Conservation (phyloP, 1,140 invertebrate genomes). For the Drosophila sp. region DNA sequence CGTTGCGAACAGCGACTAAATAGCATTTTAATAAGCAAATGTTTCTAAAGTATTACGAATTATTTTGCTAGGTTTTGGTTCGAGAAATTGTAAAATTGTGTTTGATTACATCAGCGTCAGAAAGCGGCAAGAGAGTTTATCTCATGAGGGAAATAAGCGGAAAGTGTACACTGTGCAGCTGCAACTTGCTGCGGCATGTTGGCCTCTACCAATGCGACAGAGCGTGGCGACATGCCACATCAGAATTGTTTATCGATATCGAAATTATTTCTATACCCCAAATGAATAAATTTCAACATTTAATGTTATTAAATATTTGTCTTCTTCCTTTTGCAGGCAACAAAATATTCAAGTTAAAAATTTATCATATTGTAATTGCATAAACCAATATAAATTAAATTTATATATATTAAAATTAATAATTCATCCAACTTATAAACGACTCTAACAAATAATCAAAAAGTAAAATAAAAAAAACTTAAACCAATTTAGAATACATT, state of each 20-base stretch:
- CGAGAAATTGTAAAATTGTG: conserved; percentile 6
- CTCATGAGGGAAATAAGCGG: not conserved
- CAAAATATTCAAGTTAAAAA: not conserved
- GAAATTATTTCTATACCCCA: not conserved
- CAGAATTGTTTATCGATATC: not conserved
- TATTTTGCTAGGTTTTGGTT: conserved; percentile 4
- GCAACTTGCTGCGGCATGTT: conserved; percentile 1
- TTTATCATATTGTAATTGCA: not conserved
- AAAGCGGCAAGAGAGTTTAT: not conserved
- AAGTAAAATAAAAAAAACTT: conserved; percentile 2
- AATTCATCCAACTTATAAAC: not conserved
- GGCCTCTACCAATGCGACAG: conserved; percentile 2
- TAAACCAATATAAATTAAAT: conserved; percentile 2
- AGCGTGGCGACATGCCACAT: conserved; percentile 12
- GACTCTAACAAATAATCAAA: not conserved
- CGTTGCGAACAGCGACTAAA: conserved; percentile 41
- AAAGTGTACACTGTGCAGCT: not conserved
- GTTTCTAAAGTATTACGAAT: conserved; percentile 7
- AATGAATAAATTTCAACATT: not conserved
- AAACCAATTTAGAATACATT: conserved; percentile 7
- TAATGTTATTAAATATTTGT: not conserved
- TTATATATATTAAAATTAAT: not conserved
- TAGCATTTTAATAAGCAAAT: conserved; percentile 5
- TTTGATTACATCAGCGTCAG: conserved; percentile 16
- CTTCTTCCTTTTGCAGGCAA: conserved; percentile 33